Conservation (phyloP, 2,888 invertebrate genomes). For the Agapostemon virescens region DNA sequence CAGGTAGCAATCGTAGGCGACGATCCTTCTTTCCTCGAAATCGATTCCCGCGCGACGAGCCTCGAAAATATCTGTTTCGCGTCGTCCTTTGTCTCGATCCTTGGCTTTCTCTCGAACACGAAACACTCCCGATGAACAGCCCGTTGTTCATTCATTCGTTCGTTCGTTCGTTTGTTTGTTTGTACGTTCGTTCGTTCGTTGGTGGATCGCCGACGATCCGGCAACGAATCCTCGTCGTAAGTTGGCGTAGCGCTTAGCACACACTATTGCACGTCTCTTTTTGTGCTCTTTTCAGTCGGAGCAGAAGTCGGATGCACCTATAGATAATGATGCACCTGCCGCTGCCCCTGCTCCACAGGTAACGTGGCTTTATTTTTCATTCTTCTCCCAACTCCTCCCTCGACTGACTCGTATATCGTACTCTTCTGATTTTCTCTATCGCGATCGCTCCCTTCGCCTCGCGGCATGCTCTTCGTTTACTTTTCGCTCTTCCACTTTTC, state of each 20-base stretch:
- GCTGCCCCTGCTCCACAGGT: conserved; percentile 77
- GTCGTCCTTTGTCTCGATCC: neutral
- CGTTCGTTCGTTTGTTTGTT: neutral
- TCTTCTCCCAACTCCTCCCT: conserved; percentile 48
- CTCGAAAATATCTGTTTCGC: too few relatives aligned
- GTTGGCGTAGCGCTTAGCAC: conserved; percentile 75
- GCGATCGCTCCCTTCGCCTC: neutral
- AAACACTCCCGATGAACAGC: conserved; percentile 44
- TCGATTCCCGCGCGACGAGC: neutral
- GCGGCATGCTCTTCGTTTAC: conserved; percentile 1
- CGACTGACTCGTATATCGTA: neutral
- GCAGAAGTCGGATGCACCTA: conserved; percentile 78
- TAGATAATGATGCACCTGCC: conserved; percentile 77
- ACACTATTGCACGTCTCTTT: conserved; percentile 77
- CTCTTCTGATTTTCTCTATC: neutral
- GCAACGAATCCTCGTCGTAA: conserved; percentile 41
- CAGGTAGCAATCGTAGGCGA: conserved; percentile 50
- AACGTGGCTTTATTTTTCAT: conserved; percentile 72
- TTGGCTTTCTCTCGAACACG: conserved; percentile 24
- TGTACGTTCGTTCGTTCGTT: neutral
- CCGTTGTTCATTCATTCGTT: neutral
- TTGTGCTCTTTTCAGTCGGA: conserved; percentile 79
- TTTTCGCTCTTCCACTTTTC: neutral
- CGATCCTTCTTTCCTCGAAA: neutral
- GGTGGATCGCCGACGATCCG: conserved; percentile 18